Evolutionary conservation across 2,113 vertebrate species (phyloP).

Genomic region (Climacteris rufus): DNA sequence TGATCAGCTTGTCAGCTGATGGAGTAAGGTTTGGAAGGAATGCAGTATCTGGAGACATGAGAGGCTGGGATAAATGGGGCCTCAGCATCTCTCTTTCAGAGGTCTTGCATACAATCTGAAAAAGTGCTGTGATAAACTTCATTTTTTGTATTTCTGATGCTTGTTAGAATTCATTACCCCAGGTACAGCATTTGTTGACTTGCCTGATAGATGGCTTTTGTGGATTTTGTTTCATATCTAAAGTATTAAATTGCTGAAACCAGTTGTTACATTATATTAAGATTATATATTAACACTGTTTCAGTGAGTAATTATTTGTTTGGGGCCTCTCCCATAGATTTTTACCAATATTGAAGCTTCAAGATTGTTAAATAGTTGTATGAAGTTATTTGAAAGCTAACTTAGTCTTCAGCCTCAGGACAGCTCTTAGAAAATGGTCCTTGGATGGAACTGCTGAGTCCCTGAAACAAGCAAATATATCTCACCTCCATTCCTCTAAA

Average conservation of each 20-base stretch:
- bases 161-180: background rate
- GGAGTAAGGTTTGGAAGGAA: background rate
- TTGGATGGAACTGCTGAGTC: background rate
- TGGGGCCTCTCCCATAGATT: background rate
- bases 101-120: background rate
- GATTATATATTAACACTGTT: background rate
- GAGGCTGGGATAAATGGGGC: background rate
- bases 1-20: background rate
- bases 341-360: background rate
- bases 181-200: background rate
- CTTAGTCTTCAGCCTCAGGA: background rate
- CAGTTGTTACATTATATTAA: background rate
- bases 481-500: fast-evolving
- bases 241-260: background rate
- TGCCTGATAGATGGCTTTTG: background rate
- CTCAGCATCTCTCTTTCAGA: background rate
- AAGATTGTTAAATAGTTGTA: background rate
- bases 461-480: background rate
- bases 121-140: background rate
- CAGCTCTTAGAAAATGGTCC: background rate
- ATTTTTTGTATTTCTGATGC: background rate
- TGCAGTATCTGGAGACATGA: background rate
- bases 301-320: background rate
- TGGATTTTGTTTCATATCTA: background rate
- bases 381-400: background rate